Conservation (phyloP, 1,140 invertebrate species). For the Drosophila sulfurigaster region DNA sequence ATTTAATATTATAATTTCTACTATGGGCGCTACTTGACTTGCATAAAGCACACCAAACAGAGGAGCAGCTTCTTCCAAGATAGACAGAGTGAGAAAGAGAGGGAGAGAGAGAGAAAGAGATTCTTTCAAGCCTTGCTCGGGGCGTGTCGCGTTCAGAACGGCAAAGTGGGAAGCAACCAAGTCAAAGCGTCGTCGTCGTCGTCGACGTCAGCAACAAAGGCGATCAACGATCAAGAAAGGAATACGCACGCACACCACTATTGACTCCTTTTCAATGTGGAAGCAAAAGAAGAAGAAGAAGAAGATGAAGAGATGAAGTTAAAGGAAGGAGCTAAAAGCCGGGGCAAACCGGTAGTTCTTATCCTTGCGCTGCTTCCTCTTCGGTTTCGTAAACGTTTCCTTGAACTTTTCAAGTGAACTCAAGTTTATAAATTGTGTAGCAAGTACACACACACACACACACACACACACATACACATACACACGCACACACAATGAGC, state of each 20-base stretch:
- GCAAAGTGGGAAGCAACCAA: slow-evolving; percentile 80
- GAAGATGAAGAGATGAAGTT: too few species aligned
- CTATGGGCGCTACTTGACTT: slow-evolving; percentile 7
- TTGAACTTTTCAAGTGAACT: slow-evolving; percentile 83
- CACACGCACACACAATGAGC: neutral
- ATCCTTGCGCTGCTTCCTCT: slow-evolving; percentile 10
- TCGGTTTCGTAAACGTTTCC: slow-evolving; percentile 61
- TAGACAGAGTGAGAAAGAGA: neutral
- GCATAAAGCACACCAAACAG: neutral
- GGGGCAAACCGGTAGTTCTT: slow-evolving; percentile 68
- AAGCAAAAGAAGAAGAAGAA: neutral
- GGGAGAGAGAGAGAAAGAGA: neutral
- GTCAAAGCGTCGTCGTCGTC: slow-evolving; percentile 70
- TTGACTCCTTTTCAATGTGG: slow-evolving; percentile 62
- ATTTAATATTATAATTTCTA: slow-evolving; percentile 49
- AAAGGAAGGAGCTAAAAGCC: slow-evolving; percentile 42
- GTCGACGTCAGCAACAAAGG: slow-evolving; percentile 42
- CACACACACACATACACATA: slow-evolving; percentile 11
- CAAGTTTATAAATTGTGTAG: slow-evolving; percentile 82
- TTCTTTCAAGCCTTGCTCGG: slow-evolving; percentile 14
- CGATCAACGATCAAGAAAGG: slow-evolving; percentile 32
- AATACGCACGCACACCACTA: slow-evolving; percentile 39
- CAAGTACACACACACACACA: slow-evolving; percentile 63
- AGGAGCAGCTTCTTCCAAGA: neutral
- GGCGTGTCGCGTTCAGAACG: slow-evolving; percentile 53